These are phyloP conservation scores for Sturmia bella DNA, from an alignment of 2,888 invertebrate genomes.

Conservation along the genomic window DNA sequence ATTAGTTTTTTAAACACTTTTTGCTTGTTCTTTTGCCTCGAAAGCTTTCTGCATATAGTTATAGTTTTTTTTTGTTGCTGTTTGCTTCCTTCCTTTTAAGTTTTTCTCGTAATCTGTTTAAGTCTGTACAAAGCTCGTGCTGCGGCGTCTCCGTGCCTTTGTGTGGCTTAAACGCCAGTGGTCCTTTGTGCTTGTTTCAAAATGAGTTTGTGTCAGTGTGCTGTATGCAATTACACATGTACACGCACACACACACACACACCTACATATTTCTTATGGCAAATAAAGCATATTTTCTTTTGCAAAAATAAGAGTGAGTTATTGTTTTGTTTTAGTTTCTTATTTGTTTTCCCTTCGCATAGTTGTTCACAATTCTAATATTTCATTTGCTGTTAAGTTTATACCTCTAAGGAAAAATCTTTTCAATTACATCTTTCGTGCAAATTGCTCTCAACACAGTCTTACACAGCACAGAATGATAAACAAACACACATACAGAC, in stretches of 20 bases:
- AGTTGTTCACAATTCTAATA: conserved; percentile 63
- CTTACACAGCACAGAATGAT: not conserved
- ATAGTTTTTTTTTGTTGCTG: conserved; percentile 44
- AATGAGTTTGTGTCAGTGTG: not conserved
- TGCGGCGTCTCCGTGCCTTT: conserved; percentile 56
- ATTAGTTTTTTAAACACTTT: conserved; percentile 11
- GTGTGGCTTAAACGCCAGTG: conserved; percentile 55
- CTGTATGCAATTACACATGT: too few relatives aligned
- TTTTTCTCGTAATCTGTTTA: conserved; percentile 3
- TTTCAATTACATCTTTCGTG: conserved; percentile 67
- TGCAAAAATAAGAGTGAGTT: conserved; percentile 15
- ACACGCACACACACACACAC: too few relatives aligned
- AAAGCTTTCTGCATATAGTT: conserved; percentile 55
- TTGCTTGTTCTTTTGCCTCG: conserved; percentile 6
- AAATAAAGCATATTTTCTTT: conserved; percentile 29
- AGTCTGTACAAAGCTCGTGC: conserved; percentile 34
- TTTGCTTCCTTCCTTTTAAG: conserved; percentile 53
- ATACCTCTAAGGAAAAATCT: conserved; percentile 68
- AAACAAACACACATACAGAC: too few relatives aligned
- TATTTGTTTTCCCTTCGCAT: conserved; percentile 26
- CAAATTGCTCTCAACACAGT: conserved; percentile 53
- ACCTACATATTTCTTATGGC: conserved; percentile 21
- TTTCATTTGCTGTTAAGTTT: conserved; percentile 66
- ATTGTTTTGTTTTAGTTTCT: not conserved
- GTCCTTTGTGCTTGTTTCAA: conserved; percentile 44